phyloP scores from a whole-genome alignment of 2,888 invertebrate genomes.

The Elysia crispata region DNA sequence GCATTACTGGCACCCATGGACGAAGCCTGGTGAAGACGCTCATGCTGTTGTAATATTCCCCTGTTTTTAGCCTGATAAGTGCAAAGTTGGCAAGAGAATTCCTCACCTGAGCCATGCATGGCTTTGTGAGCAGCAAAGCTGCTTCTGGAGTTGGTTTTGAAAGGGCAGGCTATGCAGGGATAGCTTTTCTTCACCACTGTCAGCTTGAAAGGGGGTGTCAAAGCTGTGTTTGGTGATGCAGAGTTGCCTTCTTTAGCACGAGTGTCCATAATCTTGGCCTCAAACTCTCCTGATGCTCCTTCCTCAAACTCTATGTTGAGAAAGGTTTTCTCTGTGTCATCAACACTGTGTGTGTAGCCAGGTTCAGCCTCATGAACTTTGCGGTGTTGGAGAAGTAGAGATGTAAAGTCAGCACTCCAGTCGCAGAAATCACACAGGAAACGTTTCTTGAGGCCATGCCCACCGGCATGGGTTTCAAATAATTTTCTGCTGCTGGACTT shows the following conservation, averaged over 20 bases:
- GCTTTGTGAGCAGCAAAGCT: conserved; percentile 54
- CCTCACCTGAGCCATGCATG: conserved; percentile 52
- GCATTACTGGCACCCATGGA: too few relatives aligned
- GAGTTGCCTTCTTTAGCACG: conserved; percentile 37
- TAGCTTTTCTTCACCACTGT: conserved; percentile 53
- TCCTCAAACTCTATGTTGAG: conserved; percentile 66
- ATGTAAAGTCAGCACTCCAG: conserved; percentile 70
- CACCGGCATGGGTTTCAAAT: conserved; percentile 66
- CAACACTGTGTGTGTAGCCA: conserved; percentile 59
- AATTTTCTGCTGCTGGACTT: conserved; percentile 63
- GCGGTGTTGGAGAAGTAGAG: conserved; percentile 69
- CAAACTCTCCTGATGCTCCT: conserved; percentile 56
- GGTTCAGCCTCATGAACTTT: conserved; percentile 63
- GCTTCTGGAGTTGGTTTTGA: conserved; percentile 55
- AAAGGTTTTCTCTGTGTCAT: conserved; percentile 61
- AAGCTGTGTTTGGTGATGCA: background rate
- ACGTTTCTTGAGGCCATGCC: conserved; percentile 66
- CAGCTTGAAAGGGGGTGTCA: conserved; percentile 52
- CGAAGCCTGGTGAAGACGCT: conserved; percentile 57
- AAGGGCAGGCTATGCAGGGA: conserved; percentile 59
- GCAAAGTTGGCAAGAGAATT: conserved; percentile 64
- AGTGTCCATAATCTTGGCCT: conserved; percentile 52
- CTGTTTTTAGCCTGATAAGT: conserved; percentile 67
- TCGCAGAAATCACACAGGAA: conserved; percentile 73
- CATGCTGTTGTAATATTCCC: conserved; percentile 67